phyloP scores from a whole-genome alignment of 2,113 vertebrate species.

The Athene noctua region DNA sequence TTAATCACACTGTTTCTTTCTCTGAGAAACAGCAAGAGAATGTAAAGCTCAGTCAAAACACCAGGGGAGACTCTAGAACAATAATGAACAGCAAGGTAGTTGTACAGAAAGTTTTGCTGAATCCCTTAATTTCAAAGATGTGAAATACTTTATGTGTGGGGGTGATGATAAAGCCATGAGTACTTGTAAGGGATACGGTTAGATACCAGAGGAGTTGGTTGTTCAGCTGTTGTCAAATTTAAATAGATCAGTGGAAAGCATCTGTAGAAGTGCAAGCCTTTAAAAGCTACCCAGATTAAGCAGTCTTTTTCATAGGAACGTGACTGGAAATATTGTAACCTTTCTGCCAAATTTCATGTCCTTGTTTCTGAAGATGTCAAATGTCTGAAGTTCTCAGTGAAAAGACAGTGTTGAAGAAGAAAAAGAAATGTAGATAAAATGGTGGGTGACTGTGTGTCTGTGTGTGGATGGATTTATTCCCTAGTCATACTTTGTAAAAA shows the following conservation, averaged over 20 bases:
- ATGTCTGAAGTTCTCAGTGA: not conserved
- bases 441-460: fast-evolving
- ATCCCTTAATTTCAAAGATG: not conserved
- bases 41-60: not conserved
- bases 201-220: not conserved
- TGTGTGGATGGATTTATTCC: not conserved
- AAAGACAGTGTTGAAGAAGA: not conserved
- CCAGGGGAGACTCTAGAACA: not conserved
- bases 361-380: not conserved
- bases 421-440: not conserved
- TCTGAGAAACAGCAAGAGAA: not conserved
- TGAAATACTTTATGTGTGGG: not conserved
- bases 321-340: not conserved
- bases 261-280: not conserved
- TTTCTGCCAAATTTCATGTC: not conserved
- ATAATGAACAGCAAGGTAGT: not conserved
- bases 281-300: not conserved
- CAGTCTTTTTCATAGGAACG: not conserved
- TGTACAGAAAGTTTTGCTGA: not conserved
- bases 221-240: not conserved
- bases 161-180: not conserved
- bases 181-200: not conserved
- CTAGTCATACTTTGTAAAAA: not conserved
- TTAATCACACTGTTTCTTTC: not conserved
- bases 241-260: not conserved